These are phyloP conservation scores for Rhabdornis inornatus DNA, from an alignment of 2,113 vertebrate species.

Conservation along the genomic window DNA sequence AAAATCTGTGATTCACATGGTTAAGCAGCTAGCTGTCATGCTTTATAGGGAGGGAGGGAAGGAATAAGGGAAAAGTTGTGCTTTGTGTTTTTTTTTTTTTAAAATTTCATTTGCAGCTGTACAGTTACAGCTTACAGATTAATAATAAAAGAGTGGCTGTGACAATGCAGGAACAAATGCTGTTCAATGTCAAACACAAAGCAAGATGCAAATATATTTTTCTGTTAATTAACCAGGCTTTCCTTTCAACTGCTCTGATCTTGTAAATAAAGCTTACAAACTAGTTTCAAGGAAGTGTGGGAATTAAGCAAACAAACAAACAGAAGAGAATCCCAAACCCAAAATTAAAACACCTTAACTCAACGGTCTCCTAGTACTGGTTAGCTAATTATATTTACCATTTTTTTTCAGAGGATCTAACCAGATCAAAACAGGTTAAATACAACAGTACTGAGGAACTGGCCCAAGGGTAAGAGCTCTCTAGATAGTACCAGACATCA, in stretches of 20 bases:
- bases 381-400: constrained; percentile 63
- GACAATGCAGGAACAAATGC: constrained; percentile 31
- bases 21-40: neutral
- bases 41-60: neutral
- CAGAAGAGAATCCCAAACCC: neutral
- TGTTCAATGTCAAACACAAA: constrained; percentile 28
- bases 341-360: neutral
- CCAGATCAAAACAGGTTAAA: constrained; percentile 82
- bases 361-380: constrained; percentile 10
- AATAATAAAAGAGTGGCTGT: neutral
- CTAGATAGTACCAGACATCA: constrained; percentile 66
- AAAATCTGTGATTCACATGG: constrained; percentile 18
- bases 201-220: constrained; percentile 37
- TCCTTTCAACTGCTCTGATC: constrained; percentile 48
- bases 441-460: constrained; percentile 66
- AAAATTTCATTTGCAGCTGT: neutral
- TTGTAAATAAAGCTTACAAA: constrained; percentile 58
- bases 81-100: neutral
- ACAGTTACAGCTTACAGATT: neutral
- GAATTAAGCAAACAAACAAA: neutral
- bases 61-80: neutral
- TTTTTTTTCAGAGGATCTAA: constrained; percentile 65
- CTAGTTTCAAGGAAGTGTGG: constrained; percentile 20
- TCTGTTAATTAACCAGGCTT: constrained; percentile 66
- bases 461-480: constrained; percentile 36